A percentile compares a stretch with the other conserved stretches of the same genome.
Evolutionary conservation across 2,113 vertebrate genomes (phyloP).

Genomic region (Scatophagus argus): DNA sequence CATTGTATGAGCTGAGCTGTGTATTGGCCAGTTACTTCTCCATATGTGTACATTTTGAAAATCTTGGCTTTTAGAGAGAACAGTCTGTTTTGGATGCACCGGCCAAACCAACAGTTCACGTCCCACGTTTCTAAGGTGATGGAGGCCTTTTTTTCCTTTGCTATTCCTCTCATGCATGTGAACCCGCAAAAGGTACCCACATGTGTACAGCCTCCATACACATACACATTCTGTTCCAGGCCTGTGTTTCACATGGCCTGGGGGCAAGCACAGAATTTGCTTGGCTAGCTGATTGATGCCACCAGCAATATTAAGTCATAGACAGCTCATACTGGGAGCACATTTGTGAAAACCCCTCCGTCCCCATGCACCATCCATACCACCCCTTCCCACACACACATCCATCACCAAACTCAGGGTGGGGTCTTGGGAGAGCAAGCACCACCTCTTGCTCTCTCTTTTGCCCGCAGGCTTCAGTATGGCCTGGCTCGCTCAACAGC

Average conservation of each 20-base stretch:
- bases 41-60: constrained; percentile 12
- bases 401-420: constrained; percentile 11
- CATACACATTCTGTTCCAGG: constrained; percentile 38
- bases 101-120: constrained; percentile 59
- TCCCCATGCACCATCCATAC: neutral
- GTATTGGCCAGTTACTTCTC: constrained; percentile 3
- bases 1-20: constrained; percentile 1
- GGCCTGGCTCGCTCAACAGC: constrained; percentile 66
- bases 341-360: constrained; percentile 35
- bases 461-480: constrained; percentile 70
- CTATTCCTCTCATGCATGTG: constrained; percentile 39
- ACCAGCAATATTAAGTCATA: constrained; percentile 58
- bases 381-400: neutral
- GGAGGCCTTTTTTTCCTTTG: constrained; percentile 17
- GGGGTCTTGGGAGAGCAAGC: constrained; percentile 31
- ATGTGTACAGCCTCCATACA: constrained; percentile 25
- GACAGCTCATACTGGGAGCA: constrained; percentile 41
- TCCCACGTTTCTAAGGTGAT: constrained; percentile 41
- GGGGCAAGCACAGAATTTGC: constrained; percentile 66
- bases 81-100: constrained; percentile 60
- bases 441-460: constrained; percentile 46
- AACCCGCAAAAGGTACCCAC: constrained; percentile 40
- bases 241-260: constrained; percentile 30
- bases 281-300: constrained; percentile 63
- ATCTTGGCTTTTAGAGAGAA: constrained; percentile 56